Conservation (phyloP, 1,140 invertebrate species). For the Chlorops oryzae region DNA sequence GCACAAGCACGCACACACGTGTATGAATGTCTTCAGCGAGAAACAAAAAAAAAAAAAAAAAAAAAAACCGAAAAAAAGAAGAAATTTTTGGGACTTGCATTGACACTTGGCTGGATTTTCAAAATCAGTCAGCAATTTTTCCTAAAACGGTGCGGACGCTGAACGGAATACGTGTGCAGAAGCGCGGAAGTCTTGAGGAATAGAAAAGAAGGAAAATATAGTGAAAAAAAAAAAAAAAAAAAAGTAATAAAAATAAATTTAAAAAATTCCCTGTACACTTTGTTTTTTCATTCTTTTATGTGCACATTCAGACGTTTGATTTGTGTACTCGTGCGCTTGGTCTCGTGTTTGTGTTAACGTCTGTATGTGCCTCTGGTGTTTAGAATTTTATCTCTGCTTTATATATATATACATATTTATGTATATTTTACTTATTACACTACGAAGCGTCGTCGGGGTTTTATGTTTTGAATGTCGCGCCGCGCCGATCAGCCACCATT, state of each 20-base stretch:
- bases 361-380: no score
- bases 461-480: no score
- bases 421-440: no score
- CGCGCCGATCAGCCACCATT: no score
- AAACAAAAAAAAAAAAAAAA: neutral
- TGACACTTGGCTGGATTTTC: conserved; percentile 12
- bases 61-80: neutral
- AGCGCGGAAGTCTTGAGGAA: conserved; percentile 22
- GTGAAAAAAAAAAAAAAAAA: neutral
- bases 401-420: no score
- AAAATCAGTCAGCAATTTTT: conserved; percentile 41
- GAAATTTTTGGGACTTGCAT: conserved; percentile 15
- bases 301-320: neutral
- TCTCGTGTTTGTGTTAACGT: no score
- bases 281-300: neutral
- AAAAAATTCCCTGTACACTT: neutral
- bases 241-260: neutral
- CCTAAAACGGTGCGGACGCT: conserved; percentile 44
- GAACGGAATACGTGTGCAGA: no score
- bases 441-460: no score
- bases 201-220: neutral
- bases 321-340: no score
- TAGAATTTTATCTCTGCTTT: no score
- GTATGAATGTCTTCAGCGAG: neutral
- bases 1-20: neutral